Evolutionary conservation across 2,888 invertebrate genomes (phyloP), one percentile per base, ranked within the genome.

Genomic region (Drosophila fulvimacula): DNA sequence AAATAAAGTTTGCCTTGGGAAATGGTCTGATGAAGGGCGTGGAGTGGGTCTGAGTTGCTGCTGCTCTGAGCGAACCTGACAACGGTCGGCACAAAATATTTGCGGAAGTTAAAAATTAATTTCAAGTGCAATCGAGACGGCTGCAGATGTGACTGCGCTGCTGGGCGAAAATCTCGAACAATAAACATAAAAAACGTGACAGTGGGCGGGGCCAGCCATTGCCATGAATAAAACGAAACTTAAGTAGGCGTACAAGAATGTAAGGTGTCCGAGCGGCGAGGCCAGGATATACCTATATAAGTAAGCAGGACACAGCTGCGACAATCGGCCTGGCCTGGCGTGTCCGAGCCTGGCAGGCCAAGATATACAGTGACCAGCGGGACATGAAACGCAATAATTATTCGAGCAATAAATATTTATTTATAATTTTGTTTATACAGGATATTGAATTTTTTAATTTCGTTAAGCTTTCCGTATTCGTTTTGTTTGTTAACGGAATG

Each of bases 31-130:
- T 42, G 53, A 44, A 41, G 17, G 41, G 10, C 42, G 30, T 30
- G 17, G 30, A n/a, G 30, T 13, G 13, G n/a, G n/a, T n/a, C n/a
- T n/a, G n/a, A n/a, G 17, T 4, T 17, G 30, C 13, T 13, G 7
- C n/a, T 9, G 34, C 24, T 51, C 34, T 10, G 15, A 21, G n/a
- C 13, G 30, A 58, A 41, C 51, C 60, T 68, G 59, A 72, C 60
- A 60, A 60, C 67, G 60, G 72, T 32, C 46, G 9, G n/a, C 52
- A 52, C 60, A 70, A 80, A 80, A 82, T 76, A 83, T 83, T 77
- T 76, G 63, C 86, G 83, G 83, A 85, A 88, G 85, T 85, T 88
- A 88, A 85, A 85, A 88, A 88, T 88, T 86, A 86, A 85, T 85
- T 86, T 88, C 63, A 72, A 79, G 79, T 77, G 78, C 87, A 64